These are phyloP conservation scores for Melospiza melodia DNA, from an alignment of 2,113 vertebrate genomes.

Conservation along the genomic window DNA sequence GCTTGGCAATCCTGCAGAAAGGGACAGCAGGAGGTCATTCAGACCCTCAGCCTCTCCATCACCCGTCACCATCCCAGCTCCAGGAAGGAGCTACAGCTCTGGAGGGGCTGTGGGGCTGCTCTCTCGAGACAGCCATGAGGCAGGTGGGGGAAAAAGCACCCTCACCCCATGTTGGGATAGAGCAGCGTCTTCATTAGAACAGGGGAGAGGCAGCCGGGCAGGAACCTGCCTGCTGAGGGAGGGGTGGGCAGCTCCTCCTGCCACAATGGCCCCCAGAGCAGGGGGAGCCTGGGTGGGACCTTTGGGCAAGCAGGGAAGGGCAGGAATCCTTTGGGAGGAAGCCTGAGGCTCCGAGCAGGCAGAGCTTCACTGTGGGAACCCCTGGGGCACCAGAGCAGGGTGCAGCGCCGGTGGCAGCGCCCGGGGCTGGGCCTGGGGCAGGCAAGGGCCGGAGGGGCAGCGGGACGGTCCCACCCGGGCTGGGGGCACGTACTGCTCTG, in stretches of 20 bases:
- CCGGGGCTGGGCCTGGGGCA: background rate
- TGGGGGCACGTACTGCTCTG: slow-evolving; percentile 81
- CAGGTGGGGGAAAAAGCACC: background rate
- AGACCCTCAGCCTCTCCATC: background rate
- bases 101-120: background rate
- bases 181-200: background rate
- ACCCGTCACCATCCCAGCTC: background rate
- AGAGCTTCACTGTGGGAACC: fast-evolving
- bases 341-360: background rate
- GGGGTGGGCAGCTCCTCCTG: background rate
- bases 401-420: background rate
- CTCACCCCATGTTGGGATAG: fast-evolving
- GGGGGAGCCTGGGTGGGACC: background rate
- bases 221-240: background rate
- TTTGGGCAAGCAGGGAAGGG: background rate
- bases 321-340: background rate
- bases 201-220: background rate
- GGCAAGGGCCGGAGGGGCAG: background rate
- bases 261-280: fast-evolving
- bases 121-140: background rate
- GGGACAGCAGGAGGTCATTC: background rate
- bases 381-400: background rate
- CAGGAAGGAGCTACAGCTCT: background rate
- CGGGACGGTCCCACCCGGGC: fast-evolving
- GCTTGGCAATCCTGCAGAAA: slow-evolving; percentile 77